phyloP scores from a whole-genome alignment of 2,888 invertebrate species.

The Limenitis camilla region DNA sequence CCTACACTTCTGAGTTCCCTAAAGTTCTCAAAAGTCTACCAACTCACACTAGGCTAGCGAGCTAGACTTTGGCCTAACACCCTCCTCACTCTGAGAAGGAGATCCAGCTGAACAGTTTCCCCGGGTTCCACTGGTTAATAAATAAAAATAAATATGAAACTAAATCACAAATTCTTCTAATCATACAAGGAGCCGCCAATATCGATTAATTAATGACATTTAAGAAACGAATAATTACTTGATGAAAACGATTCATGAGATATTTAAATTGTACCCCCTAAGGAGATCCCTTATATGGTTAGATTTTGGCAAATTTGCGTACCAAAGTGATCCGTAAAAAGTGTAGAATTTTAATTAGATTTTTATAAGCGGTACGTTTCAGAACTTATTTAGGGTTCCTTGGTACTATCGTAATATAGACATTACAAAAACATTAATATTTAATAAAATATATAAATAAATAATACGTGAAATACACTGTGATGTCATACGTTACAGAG shows the following conservation, averaged over 20 bases:
- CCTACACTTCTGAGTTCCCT: too few relatives aligned
- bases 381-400: slow-evolving; percentile 1
- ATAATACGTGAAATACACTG: too few relatives aligned
- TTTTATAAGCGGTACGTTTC: slow-evolving; percentile 3
- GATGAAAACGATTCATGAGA: not conserved
- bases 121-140: too few relatives aligned
- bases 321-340: not conserved
- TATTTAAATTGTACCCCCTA: not conserved
- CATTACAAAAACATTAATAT: too few relatives aligned
- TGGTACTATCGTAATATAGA: too few relatives aligned
- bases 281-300: not conserved
- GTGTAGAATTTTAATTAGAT: not conserved
- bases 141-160: not conserved
- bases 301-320: slow-evolving; percentile 3
- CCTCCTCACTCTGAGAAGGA: too few relatives aligned
- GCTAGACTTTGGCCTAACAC: too few relatives aligned
- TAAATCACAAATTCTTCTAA: not conserved
- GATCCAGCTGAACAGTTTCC: too few relatives aligned
- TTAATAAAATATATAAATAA: too few relatives aligned
- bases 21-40: too few relatives aligned
- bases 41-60: too few relatives aligned
- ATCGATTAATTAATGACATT: not conserved
- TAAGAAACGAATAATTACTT: not conserved
- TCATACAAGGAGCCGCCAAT: not conserved
- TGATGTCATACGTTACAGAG: too few relatives aligned